phyloP scores from a whole-genome alignment of 2,797 vertebrate genomes.

The Cottoperca gobio region DNA sequence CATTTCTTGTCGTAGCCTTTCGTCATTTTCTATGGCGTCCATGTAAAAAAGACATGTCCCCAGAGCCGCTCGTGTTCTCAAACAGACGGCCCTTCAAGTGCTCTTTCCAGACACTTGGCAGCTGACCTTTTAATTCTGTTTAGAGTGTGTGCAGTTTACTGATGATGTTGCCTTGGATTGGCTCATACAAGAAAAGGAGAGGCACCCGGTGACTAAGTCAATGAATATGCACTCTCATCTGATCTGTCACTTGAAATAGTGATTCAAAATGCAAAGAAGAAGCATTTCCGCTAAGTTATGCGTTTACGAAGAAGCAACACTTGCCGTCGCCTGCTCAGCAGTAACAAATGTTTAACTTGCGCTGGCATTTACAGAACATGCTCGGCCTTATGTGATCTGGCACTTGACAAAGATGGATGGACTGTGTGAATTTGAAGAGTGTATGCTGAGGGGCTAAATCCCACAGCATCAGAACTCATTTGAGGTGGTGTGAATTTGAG shows the following conservation, averaged over 20 bases:
- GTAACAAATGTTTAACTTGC: slow-evolving; percentile 16
- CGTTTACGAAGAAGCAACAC: not conserved
- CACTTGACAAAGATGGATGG: slow-evolving; percentile 11
- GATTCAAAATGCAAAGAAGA: not conserved
- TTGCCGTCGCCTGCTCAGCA: not conserved
- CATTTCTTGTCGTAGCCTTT: slow-evolving; percentile 20
- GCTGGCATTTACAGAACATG: slow-evolving; percentile 28
- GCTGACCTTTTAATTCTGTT: slow-evolving; percentile 73
- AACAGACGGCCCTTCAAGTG: slow-evolving; percentile 66
- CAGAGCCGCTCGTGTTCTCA: slow-evolving; percentile 47
- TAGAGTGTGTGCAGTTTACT: slow-evolving; percentile 44
- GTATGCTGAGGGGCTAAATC: slow-evolving; percentile 34
- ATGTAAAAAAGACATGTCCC: slow-evolving; percentile 50
- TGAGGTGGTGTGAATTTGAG: slow-evolving; percentile 7
- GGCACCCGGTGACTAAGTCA: slow-evolving; percentile 31
- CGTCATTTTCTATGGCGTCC: slow-evolving; percentile 22
- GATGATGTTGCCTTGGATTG: slow-evolving; percentile 42
- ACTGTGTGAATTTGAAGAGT: slow-evolving; percentile 21
- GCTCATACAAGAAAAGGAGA: slow-evolving; percentile 20
- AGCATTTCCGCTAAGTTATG: not conserved
- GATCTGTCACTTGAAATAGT: slow-evolving; percentile 18
- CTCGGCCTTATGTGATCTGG: slow-evolving; percentile 32
- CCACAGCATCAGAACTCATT: slow-evolving; percentile 3
- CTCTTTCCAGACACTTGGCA: slow-evolving; percentile 69
- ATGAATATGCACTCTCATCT: slow-evolving; percentile 35